A percentile compares a stretch with the other conserved stretches of the same genome.
Evolutionary conservation across 2,113 vertebrate genomes (phyloP).

Genomic region (Muntiacus muntjak): DNA sequence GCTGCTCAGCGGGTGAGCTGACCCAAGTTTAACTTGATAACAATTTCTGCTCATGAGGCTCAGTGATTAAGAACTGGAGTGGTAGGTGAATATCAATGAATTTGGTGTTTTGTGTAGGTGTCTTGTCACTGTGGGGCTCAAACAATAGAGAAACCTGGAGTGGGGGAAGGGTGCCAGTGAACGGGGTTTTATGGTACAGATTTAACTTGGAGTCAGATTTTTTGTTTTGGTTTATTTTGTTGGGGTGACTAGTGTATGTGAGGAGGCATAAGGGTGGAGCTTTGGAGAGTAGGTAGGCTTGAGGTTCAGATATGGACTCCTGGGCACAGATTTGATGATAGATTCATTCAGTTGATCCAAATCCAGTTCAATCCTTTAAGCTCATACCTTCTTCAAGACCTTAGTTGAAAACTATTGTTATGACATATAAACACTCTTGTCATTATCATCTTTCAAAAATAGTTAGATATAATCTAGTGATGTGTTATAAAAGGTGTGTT

Average conservation of each 20-base stretch:
- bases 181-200: background rate
- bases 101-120: background rate
- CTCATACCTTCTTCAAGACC: background rate
- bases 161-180: background rate
- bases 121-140: background rate
- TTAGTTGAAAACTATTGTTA: background rate
- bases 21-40: background rate
- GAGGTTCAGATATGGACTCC: background rate
- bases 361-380: background rate
- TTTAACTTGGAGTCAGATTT: background rate
- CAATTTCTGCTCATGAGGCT: too few species aligned
- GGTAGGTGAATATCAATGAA: background rate
- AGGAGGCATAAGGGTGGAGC: background rate
- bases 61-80: background rate
- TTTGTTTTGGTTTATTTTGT: background rate
- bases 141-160: background rate
- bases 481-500: background rate
- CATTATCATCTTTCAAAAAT: background rate
- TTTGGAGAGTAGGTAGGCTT: background rate
- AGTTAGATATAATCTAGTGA: background rate
- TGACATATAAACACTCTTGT: background rate
- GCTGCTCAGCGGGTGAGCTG: rapidly evolving
- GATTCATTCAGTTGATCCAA: background rate
- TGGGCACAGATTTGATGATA: background rate
- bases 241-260: background rate